These are phyloP conservation scores for Mustelus asterias DNA, from an alignment of 2,113 vertebrate species.

Conservation along the genomic window DNA sequence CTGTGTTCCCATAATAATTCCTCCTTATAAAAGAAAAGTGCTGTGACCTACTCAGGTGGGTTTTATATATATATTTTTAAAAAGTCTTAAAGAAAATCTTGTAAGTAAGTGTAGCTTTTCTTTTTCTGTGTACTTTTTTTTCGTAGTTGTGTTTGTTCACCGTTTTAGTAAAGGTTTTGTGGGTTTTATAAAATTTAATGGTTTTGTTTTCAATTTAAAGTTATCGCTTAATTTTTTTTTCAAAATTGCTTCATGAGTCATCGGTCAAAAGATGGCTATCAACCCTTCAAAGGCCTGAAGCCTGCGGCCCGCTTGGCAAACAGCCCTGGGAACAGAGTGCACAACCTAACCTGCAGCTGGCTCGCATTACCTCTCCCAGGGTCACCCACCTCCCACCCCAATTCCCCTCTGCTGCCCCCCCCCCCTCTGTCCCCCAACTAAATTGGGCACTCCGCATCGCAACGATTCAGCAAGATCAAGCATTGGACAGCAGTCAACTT, in stretches of 20 bases:
- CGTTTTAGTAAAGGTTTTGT: neutral
- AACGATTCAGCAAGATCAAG: slow-evolving; percentile 40
- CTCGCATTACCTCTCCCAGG: slow-evolving; percentile 50
- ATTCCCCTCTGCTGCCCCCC: slow-evolving; percentile 33
- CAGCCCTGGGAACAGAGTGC: slow-evolving; percentile 87
- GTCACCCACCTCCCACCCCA: neutral
- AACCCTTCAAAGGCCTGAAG: slow-evolving; percentile 98
- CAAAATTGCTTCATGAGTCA: slow-evolving; percentile 12
- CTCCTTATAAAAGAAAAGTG: neutral
- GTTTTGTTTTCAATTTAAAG: neutral
- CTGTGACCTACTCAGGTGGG: neutral
- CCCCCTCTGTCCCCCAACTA: slow-evolving; percentile 35
- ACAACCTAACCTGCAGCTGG: slow-evolving; percentile 74
- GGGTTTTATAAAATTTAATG: neutral
- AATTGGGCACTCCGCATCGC: slow-evolving; percentile 23
- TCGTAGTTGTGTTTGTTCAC: neutral
- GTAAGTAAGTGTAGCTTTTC: slow-evolving; percentile 44
- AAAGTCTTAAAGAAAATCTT: slow-evolving; percentile 64
- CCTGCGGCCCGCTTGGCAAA: slow-evolving; percentile 94
- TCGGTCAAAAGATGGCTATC: slow-evolving; percentile 96
- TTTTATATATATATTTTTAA: slow-evolving; percentile 33
- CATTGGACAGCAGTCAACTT: neutral
- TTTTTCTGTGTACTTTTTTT: slow-evolving; percentile 52
- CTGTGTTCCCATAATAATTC: neutral
- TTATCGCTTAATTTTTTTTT: neutral